Percentiles rank a stretch among this genome's conserved stretches.
Evolutionary conservation across 2,888 invertebrate species (phyloP).

Genomic region (Emmelina monodactyla): DNA sequence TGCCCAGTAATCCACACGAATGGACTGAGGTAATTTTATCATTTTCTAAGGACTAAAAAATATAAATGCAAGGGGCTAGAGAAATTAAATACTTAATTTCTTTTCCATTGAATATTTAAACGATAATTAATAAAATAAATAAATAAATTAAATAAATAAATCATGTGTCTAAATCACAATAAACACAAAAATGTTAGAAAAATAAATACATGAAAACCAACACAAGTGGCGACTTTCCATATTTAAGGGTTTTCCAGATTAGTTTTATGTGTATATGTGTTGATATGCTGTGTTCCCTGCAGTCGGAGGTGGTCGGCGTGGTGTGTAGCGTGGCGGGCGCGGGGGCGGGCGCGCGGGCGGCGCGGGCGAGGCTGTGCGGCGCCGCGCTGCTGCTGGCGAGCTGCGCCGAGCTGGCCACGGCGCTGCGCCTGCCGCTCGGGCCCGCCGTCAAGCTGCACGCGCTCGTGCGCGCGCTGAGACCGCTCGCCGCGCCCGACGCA

Average conservation of each 20-base stretch:
- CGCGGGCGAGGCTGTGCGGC: slow-evolving; percentile 74
- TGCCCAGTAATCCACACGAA: not conserved
- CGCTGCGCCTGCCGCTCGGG: slow-evolving; percentile 77
- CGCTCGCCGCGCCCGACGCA: slow-evolving; percentile 1
- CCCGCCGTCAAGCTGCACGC: slow-evolving; percentile 60
- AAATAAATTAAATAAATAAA: no score
- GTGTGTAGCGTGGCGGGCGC: slow-evolving; percentile 34
- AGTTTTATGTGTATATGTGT: no score
- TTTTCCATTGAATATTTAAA: no score
- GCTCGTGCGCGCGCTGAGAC: slow-evolving; percentile 9
- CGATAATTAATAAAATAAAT: no score
- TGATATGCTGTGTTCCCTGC: no score
- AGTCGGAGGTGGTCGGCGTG: slow-evolving; percentile 38
- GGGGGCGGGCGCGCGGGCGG: slow-evolving; percentile 32
- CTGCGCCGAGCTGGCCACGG: slow-evolving; percentile 75
- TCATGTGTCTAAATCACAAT: no score
- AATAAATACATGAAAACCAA: no score
- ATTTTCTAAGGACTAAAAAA: not conserved
- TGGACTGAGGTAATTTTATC: not conserved
- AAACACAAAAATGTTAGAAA: no score
- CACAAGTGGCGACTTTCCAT: no score
- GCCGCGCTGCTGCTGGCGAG: slow-evolving; percentile 78
- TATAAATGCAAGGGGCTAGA: not conserved
- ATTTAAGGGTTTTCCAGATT: no score
- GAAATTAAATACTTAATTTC: not conserved